phyloP scores from a whole-genome alignment of 2,113 vertebrate species.

The Aspidoscelis tigris region DNA sequence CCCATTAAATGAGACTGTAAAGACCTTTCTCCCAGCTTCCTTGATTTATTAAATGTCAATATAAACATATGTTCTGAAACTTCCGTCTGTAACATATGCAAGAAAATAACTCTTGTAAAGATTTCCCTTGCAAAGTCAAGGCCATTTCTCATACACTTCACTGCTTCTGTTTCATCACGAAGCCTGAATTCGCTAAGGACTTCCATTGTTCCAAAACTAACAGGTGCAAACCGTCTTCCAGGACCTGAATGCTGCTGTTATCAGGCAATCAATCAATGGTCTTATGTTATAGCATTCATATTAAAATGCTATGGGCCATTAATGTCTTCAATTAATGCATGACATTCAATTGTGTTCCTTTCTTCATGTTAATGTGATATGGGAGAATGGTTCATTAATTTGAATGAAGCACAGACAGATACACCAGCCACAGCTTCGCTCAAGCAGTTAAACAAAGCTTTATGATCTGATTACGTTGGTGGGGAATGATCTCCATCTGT shows the following conservation, averaged over 20 bases:
- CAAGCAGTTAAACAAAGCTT: slow-evolving; percentile 35
- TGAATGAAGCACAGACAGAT: slow-evolving; percentile 25
- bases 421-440: slow-evolving; percentile 1
- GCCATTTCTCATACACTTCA: slow-evolving; percentile 8
- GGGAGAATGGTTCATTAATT: slow-evolving; percentile 31
- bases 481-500: slow-evolving; percentile 6
- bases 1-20: too few relatives aligned
- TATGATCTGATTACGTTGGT: slow-evolving; percentile 37
- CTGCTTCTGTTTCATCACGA: slow-evolving; percentile 27
- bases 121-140: slow-evolving; percentile 20
- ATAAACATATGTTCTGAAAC: not conserved
- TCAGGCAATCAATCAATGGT: slow-evolving; percentile 39
- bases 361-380: slow-evolving; percentile 42
- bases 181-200: slow-evolving; percentile 25
- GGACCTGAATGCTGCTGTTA: slow-evolving; percentile 42
- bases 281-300: slow-evolving; percentile 48
- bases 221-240: slow-evolving; percentile 32
- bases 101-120: not conserved
- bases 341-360: slow-evolving; percentile 37
- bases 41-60: not conserved
- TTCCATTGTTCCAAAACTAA: slow-evolving; percentile 38
- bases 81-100: not conserved
- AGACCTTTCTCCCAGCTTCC: not conserved
- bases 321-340: slow-evolving; percentile 32
- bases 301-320: slow-evolving; percentile 50